Evolutionary conservation across 2,888 invertebrate species (phyloP).

Genomic region (Eupithecia subumbrata): DNA sequence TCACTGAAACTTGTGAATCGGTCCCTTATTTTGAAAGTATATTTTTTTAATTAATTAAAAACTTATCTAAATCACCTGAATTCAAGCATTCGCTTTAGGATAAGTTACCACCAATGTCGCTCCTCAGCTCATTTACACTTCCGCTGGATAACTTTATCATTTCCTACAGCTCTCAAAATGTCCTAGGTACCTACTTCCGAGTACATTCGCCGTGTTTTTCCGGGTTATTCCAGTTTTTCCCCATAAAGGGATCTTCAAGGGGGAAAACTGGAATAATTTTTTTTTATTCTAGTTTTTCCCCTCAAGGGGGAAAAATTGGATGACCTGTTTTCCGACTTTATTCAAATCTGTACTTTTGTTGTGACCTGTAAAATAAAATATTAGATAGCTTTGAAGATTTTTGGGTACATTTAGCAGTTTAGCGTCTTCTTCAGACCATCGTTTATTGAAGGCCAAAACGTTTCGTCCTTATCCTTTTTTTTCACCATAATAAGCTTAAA

Average conservation of each 20-base stretch:
- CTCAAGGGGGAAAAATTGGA: no score
- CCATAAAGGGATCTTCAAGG: no score
- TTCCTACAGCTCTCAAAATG: background rate
- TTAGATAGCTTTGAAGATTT: background rate
- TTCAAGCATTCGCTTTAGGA: slow-evolving; percentile 7
- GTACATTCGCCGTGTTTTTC: background rate
- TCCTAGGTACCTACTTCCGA: background rate
- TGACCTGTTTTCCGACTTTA: background rate
- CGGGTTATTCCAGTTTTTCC: no score
- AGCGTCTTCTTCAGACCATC: background rate
- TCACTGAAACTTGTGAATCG: no score
- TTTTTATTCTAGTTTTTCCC: no score
- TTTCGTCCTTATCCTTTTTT: background rate
- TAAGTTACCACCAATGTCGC: slow-evolving; percentile 1
- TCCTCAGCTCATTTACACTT: slow-evolving; percentile 1
- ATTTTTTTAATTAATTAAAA: no score
- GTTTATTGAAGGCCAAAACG: background rate
- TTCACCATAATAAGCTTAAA: background rate
- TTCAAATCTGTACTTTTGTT: background rate
- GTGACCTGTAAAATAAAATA: background rate
- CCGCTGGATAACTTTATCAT: background rate
- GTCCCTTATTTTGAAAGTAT: no score
- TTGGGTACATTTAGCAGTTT: background rate
- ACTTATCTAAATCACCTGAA: slow-evolving; percentile 11
- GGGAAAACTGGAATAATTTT: no score